phyloP scores from a whole-genome alignment of 2,113 vertebrate genomes.

The Herpailurus yagouaroundi region DNA sequence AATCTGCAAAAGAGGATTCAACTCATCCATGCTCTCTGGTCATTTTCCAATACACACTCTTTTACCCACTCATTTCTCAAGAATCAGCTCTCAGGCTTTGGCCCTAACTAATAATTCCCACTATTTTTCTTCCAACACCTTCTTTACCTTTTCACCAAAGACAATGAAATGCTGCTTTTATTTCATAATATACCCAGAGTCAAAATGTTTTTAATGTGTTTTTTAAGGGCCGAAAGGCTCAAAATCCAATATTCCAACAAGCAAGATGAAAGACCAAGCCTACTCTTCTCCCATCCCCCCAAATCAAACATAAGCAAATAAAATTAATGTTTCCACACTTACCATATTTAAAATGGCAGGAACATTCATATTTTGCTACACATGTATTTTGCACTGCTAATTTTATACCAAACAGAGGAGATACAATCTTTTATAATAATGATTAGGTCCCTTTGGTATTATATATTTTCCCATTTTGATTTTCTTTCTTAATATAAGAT shows the following conservation, averaged over 20 bases:
- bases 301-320: background rate
- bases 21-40: background rate
- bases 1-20: background rate
- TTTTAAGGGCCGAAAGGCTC: background rate
- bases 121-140: background rate
- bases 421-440: background rate
- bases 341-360: background rate
- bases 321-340: background rate
- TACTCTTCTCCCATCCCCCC: background rate
- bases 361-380: background rate
- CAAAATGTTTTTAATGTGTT: background rate
- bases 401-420: background rate
- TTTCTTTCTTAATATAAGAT: background rate
- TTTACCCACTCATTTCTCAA: background rate
- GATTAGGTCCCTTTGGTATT: background rate
- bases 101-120: background rate
- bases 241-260: background rate
- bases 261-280: background rate
- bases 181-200: background rate
- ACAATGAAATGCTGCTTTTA: background rate
- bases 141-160: background rate
- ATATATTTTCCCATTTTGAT: background rate
- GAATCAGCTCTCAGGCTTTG: background rate
- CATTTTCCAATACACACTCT: background rate
- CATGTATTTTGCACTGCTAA: background rate